These are phyloP conservation scores for Gandaritis pyraliata DNA, from an alignment of 2,888 invertebrate genomes.

Conservation along the genomic window DNA sequence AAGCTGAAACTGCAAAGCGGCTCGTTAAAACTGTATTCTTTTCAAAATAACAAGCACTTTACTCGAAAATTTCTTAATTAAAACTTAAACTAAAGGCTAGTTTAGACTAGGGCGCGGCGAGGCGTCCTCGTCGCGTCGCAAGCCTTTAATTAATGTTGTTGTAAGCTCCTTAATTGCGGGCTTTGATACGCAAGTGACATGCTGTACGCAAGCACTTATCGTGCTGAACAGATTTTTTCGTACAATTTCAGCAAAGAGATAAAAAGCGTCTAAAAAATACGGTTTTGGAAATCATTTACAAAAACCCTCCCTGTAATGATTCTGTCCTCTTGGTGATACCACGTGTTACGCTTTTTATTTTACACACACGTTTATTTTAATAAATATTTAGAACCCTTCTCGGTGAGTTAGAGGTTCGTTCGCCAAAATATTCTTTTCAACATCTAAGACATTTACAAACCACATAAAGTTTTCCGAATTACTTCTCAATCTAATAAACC, in stretches of 20 bases:
- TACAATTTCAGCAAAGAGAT: background rate
- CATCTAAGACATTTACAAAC: background rate
- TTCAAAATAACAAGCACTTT: conserved; percentile 29
- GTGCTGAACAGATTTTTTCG: conserved; percentile 5
- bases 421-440: no score
- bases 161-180: conserved; percentile 73
- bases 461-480: background rate
- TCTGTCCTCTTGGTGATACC: no score
- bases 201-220: conserved; percentile 9
- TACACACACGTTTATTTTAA: no score
- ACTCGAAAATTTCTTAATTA: conserved; percentile 71
- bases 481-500: conserved; percentile 14
- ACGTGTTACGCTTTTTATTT: no score
- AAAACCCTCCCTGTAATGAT: no score
- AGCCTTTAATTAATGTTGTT: conserved; percentile 78
- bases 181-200: conserved; percentile 53
- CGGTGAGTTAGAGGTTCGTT: no score
- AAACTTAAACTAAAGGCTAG: conserved; percentile 74
- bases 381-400: no score
- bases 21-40: conserved; percentile 37
- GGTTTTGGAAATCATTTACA: no score
- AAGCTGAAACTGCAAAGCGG: conserved; percentile 21
- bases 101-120: conserved; percentile 56
- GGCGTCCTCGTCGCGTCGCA: conserved; percentile 40
- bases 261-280: background rate